These are phyloP conservation scores for Leptosomus discolor DNA, from an alignment of 2,113 vertebrate species.

Conservation along the genomic window DNA sequence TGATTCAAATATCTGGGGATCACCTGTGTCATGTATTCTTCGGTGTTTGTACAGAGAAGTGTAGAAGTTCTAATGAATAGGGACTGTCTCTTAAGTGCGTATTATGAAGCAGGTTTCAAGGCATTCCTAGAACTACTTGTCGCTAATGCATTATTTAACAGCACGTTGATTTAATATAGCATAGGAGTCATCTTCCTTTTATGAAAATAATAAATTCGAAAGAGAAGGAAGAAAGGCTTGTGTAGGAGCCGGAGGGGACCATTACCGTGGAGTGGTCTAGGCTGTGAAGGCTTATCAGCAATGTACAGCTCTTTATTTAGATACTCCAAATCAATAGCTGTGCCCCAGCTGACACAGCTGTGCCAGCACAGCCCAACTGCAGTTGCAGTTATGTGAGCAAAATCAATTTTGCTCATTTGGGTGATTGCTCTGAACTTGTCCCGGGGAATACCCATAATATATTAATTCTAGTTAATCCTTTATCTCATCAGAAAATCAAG, in stretches of 20 bases:
- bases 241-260: neutral
- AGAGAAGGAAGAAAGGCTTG: neutral
- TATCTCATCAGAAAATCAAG: neutral
- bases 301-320: neutral
- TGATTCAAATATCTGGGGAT: neutral
- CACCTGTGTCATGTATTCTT: neutral
- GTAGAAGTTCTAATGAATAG: neutral
- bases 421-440: neutral
- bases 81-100: neutral
- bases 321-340: neutral
- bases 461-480: neutral
- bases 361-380: neutral
- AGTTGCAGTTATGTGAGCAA: neutral
- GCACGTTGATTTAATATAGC: neutral
- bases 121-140: conserved; percentile 39
- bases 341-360: neutral
- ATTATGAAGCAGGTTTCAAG: neutral
- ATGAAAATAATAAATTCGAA: neutral
- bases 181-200: neutral
- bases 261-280: neutral
- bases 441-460: neutral
- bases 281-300: neutral
- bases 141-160: conserved; percentile 36
- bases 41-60: neutral
- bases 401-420: no score